Evolutionary conservation across 2,888 invertebrate species (phyloP), one percentile per base, ranked within the genome.

Genomic region (Meandrusa payeni): DNA sequence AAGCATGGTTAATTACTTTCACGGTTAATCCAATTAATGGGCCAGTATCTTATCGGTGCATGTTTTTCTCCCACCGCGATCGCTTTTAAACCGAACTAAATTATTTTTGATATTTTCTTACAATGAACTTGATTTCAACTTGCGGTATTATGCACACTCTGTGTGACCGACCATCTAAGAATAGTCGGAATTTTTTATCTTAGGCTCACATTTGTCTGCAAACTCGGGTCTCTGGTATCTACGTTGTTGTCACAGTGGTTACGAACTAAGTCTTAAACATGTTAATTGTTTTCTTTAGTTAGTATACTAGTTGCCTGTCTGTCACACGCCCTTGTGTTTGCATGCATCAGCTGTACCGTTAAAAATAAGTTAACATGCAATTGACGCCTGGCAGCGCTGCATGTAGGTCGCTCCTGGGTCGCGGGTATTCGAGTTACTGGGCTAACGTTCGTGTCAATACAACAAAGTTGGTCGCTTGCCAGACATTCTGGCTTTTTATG

Each of bases 361-460:
- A 38, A 36, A 40, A 41, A 34, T 41, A 43, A 26, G 10, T 37
- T 43, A 5, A 10, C 13, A 17, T 36, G 41, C 41, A 29, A 29
- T 11, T 9, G 22, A 37, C 24, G 37, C 32, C 31, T 19, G 32
- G 19, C 32, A 11, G 3, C 10, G 27, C 4, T 5, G 37, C 24
- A 37, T 13, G 31, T 38, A 12, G 31, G 37, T 32, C 31, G 43
- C 19, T 3, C 26, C 31, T 26, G 28, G 34, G 26, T n/a, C n/a
- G 33, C 19, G 31, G 19, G 12, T 29, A 38, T 37, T 32, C 31
- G 20, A 37, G 26, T 43, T 13, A 43, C 31, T 43, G 43, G 43
- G 43, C 38, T 43, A 43, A 43, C 32, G 37, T 31, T 31, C 43
- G 32, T 37, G 32, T 43, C 37, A 41, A 31, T 42, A 38, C 36